Base-by-base conservation (phyloP, 1,140 invertebrate species). In the Megalonaias nervosa region DNA sequence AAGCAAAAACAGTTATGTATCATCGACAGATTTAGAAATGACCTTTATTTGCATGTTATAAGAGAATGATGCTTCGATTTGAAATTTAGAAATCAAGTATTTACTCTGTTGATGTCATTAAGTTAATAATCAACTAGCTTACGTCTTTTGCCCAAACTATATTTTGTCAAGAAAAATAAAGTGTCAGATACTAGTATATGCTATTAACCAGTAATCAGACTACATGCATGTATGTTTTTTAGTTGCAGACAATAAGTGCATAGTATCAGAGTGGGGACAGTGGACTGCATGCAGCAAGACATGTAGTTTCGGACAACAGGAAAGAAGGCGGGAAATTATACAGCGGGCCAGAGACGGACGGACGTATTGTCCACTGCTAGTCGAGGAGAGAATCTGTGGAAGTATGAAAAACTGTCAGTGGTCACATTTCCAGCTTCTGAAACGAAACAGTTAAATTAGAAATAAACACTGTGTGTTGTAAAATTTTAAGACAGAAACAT, bases 221-320 rank as follows among this genome's bases (percentile, higher is more conserved):
- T n/a, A 64, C 60, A 17, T 72, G 17, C 31, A 65, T 56, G 31
- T 71, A 75, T 55, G 67, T 23, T 26, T 57, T 75, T 26, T 19
- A 58, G 65, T 38, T 19, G 48, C 64, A 59, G n/a, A 55, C 23
- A 15, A 21, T 38, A 79, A 82, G 62, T 85, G 84, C 57, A 48
- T 68, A 48, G 84, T 85, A 23, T 58, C 75, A 5, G 71, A 82
- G 16, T 85, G 84, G 84, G 70, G 77, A 26, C 65, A 68, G 9
- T 85, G 84, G 84, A 79, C 71, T 55, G 9, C 64, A 1, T 85
- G 84, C 66, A 76, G 72, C 21, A 76, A 79, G 55, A 82, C 84
- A 6, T 85, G 84, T 64, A 82, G 84, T 1, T 85, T 85, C 68
- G 84, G 84, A 2, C 19, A 73, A 23, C 58, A 67, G 19, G 59